These are phyloP conservation scores for Scolopax bukidnonensis DNA, from an alignment of 2,797 vertebrate species.

Conservation along the genomic window DNA sequence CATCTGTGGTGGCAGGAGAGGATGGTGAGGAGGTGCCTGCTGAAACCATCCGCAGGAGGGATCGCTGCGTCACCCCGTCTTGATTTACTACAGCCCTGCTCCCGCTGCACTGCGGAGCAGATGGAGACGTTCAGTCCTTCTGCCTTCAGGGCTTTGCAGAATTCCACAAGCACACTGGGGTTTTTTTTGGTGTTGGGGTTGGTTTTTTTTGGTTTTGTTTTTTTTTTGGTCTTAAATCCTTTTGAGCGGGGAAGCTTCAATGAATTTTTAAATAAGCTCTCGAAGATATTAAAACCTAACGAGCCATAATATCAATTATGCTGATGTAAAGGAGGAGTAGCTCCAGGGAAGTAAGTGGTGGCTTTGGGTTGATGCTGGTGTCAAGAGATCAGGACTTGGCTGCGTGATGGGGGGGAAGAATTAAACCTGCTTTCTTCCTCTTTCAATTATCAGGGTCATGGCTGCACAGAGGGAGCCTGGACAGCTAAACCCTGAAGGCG, in stretches of 20 bases:
- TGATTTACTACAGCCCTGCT: not conserved
- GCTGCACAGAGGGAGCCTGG: not conserved
- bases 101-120: constrained; percentile 3
- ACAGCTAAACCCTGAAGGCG: not conserved
- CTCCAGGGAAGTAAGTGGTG: not conserved
- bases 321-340: not conserved
- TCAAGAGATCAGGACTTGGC: not conserved
- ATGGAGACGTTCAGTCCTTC: not conserved
- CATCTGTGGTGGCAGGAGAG: not conserved
- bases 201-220: not conserved
- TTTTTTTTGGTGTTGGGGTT: no score
- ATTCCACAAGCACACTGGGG: not conserved
- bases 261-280: constrained; percentile 23
- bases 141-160: not conserved
- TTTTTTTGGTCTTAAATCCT: not conserved
- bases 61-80: not conserved
- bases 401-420: not conserved
- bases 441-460: rapidly evolving
- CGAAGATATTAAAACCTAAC: not conserved
- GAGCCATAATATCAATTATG: not conserved
- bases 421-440: not conserved
- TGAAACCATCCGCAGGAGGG: rapidly evolving
- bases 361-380: not conserved
- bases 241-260: not conserved
- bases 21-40: not conserved